Percentiles rank a stretch among this genome's conserved stretches.
phyloP scores from a whole-genome alignment of 2,113 vertebrate species.

The Megaceryle maxima region DNA sequence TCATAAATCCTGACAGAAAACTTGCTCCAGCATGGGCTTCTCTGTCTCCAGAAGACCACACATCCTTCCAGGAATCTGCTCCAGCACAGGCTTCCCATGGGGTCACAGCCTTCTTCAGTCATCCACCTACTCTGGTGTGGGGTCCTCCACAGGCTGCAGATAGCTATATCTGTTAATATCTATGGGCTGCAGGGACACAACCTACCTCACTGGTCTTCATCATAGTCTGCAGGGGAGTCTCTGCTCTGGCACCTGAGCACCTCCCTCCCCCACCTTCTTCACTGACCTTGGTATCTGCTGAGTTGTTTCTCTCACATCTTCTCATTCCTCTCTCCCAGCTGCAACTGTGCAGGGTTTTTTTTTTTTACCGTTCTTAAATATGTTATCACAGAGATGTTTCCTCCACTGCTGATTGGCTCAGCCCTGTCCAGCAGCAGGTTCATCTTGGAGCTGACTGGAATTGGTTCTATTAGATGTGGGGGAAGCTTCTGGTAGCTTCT shows the following conservation, averaged over 20 bases:
- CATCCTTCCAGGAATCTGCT: neutral
- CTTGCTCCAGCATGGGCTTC: neutral
- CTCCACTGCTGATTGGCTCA: neutral
- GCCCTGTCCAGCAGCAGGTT: neutral
- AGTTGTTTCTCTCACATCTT: neutral
- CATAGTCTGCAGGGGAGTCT: neutral
- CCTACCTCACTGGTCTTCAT: neutral
- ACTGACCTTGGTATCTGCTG: neutral
- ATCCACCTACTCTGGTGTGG: no score
- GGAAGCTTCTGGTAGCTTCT: neutral
- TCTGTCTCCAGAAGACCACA: neutral
- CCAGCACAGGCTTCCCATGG: accelerated
- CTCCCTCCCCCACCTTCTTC: neutral
- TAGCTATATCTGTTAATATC: neutral
- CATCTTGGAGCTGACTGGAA: neutral
- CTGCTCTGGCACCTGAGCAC: neutral
- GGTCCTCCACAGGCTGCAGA: neutral
- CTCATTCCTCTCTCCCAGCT: neutral
- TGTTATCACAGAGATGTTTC: neutral
- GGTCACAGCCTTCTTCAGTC: neutral
- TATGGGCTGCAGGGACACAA: neutral
- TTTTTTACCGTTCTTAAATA: neutral
- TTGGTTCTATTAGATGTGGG: neutral
- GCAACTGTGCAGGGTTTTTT: neutral
- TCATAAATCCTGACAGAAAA: neutral